Percentiles rank a stretch among this genome's conserved stretches.
These are phyloP conservation scores for Bursaphelenchus mucronatus DNA, from an alignment of 1,140 invertebrate genomes.

Conservation along the genomic window DNA sequence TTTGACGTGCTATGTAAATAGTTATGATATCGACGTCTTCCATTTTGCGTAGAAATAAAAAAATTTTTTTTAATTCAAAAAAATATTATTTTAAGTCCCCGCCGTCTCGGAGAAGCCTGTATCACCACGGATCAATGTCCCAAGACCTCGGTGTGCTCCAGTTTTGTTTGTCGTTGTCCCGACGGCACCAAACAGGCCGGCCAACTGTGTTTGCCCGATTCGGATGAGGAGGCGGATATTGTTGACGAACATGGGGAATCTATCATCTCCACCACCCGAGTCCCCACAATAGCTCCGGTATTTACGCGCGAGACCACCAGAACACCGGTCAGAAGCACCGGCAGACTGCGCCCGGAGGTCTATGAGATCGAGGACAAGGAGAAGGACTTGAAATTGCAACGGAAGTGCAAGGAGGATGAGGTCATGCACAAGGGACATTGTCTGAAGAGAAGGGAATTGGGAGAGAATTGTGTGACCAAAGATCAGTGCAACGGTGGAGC, in stretches of 20 bases:
- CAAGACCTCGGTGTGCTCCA: conserved; percentile 32
- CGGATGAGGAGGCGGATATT: conserved; percentile 2
- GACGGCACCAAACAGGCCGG: conserved; percentile 24
- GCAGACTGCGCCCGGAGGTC: conserved; percentile 7
- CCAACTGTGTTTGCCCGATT: conserved; percentile 15
- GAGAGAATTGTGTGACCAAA: conserved; percentile 31
- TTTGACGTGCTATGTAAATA: too few relatives aligned
- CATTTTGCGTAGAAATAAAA: too few relatives aligned
- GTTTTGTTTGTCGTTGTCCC: conserved; percentile 33
- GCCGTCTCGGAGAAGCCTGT: conserved; percentile 39
- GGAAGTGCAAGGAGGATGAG: conserved; percentile 31
- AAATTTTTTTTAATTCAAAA: background rate
- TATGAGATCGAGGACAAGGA: conserved; percentile 22
- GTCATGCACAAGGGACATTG: conserved; percentile 29
- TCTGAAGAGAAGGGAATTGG: conserved; percentile 24
- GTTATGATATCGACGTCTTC: too few relatives aligned
- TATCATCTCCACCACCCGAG: background rate
- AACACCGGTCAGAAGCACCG: background rate
- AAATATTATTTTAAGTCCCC: conserved; percentile 34
- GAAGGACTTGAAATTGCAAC: conserved; percentile 16
- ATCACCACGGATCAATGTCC: conserved; percentile 28
- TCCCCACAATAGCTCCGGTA: background rate
- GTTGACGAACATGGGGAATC: conserved; percentile 3
- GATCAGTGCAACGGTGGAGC: conserved; percentile 45
- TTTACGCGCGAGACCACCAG: conserved; percentile 5